phyloP scores from a whole-genome alignment of 2,797 vertebrate species.

The Hirundo rustica region DNA sequence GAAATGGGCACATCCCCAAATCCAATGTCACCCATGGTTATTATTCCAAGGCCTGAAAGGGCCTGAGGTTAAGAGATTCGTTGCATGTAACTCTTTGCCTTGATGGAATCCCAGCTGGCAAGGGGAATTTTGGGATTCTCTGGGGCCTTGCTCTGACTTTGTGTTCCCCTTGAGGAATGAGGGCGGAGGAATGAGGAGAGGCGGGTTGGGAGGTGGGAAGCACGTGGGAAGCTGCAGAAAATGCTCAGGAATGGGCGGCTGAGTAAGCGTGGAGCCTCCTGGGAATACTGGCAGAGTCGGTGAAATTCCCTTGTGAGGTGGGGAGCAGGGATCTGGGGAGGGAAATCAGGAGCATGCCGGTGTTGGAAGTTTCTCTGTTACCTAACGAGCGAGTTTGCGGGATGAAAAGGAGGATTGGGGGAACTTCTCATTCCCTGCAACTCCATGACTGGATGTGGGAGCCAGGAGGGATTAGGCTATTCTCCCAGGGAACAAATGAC shows the following conservation, averaged over 20 bases:
- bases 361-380: background rate
- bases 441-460: background rate
- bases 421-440: background rate
- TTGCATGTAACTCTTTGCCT: background rate
- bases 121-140: background rate
- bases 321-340: background rate
- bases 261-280: background rate
- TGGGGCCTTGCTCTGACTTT: background rate
- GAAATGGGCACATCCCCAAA: background rate
- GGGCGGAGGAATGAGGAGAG: background rate
- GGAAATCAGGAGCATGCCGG: accelerated
- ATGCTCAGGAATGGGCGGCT: background rate
- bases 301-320: background rate
- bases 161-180: background rate
- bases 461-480: background rate
- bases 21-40: background rate
- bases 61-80: background rate
- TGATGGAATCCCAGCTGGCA: background rate
- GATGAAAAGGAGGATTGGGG: background rate
- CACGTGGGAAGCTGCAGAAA: constrained; percentile 17
- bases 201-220: background rate
- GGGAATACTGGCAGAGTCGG: background rate
- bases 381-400: accelerated
- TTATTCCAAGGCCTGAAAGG: background rate
- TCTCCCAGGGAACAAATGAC: background rate